Base-by-base conservation (phyloP, 2,113 vertebrate genomes). In the Sceloporus tristichus region DNA sequence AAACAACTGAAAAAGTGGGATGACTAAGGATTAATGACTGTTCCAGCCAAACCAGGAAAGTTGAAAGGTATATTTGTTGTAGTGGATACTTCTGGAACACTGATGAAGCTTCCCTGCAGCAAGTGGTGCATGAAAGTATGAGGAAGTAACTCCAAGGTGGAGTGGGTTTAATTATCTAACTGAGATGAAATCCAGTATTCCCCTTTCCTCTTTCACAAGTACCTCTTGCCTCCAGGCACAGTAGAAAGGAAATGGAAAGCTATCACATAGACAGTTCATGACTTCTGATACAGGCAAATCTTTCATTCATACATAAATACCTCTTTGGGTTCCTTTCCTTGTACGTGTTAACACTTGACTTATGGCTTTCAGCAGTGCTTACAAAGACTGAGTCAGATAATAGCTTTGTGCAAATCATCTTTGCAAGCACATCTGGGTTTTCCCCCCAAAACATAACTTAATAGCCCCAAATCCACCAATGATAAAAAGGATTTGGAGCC, bases 401-500 rank as follows among this genome's bases (percentile, higher is more conserved):
- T 54, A 56, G 66, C 6, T 10, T 21, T 66, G 88, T 80, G 56
- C 48, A 71, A 81, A 62, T 5, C 10, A 79, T 85, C 87, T 79
- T 16, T 71, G n/a, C 48, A 81, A n/a, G 48, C 2, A 79, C 16
- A 85, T 66, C 56, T 81, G n/a, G n/a, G 27, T 29, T 13, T 18
- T 38, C 23, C 7, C 66, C 71, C 74, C 2, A 73, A 91, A 40
- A 1, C 54, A 82, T n/a, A 14, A 82, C 27, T 16, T 13, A 27
- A 18, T 59, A 56, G 78, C 29, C 54, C 16, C n/a, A 38, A 74
- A 25, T 9, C 21, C 23, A 23, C 19, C 42, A 56, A 29, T n/a
- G 7, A 59, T n/a, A 54, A 13, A 4, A 29, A 29, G 54, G 19
- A 9, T 56, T 18, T 59, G 29, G 56, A 59, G 59, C 27, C 29